A percentile compares a stretch with the other conserved stretches of the same genome.
Conservation (phyloP, 53 echinoderm and acorn worm species). For the Holothuria leucospilota region DNA sequence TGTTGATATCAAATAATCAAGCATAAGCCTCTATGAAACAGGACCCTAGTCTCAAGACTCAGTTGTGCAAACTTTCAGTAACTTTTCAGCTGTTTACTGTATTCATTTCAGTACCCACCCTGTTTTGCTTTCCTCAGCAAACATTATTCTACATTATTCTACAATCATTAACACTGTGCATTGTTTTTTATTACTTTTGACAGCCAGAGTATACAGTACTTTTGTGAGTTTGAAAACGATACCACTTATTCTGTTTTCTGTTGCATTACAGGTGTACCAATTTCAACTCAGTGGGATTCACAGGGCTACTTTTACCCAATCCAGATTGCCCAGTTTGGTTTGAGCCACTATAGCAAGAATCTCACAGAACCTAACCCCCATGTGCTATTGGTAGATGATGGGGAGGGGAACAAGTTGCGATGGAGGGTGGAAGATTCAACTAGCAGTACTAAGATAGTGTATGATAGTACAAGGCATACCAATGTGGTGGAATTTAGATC, state of each 20-base stretch:
- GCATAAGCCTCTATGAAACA: no score
- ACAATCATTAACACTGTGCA: no score
- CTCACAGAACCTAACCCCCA: conserved; percentile 78
- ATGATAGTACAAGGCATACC: conserved; percentile 22
- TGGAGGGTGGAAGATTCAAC: conserved; percentile 76
- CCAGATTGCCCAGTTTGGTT: conserved; percentile 96
- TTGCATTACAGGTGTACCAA: conserved; percentile 79
- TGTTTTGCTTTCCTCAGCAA: no score
- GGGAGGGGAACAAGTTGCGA: conserved; percentile 52
- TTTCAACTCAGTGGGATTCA: conserved; percentile 97
- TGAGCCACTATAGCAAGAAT: conserved; percentile 99
- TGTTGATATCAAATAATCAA: no score
- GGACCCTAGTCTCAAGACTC: no score
- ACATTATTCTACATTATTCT: no score
- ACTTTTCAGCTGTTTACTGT: no score
- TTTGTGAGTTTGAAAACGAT: no score
- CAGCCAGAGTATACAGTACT: no score
- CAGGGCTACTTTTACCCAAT: conserved; percentile 99
- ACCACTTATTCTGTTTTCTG: background rate
- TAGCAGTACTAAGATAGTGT: conserved; percentile 56
- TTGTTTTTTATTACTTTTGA: no score
- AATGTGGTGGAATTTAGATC: conserved; percentile 88
- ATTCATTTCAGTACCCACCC: no score
- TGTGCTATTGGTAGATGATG: conserved; percentile 78
- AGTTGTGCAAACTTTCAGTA: no score